Evolutionary conservation across 2,113 vertebrate species (phyloP).

Genomic region (Cariama cristata): DNA sequence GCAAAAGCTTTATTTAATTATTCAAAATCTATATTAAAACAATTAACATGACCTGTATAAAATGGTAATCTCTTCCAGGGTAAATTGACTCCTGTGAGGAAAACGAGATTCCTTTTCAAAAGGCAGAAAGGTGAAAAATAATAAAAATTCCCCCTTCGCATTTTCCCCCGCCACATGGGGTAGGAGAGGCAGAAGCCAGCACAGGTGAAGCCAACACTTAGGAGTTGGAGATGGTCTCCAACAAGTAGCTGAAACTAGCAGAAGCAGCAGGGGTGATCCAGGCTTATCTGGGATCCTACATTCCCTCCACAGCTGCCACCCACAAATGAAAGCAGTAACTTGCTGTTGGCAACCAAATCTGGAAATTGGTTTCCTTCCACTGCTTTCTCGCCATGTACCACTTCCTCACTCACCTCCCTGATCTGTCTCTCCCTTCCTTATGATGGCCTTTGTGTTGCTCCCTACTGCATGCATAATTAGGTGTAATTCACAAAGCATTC

Average conservation of each 20-base stretch:
- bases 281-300: not conserved
- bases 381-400: not conserved
- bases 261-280: not conserved
- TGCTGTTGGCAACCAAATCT: not conserved
- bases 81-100: not conserved
- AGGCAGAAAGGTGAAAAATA: not conserved
- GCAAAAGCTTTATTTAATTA: not conserved
- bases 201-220: not conserved
- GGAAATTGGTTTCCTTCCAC: not conserved
- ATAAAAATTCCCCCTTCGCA: not conserved
- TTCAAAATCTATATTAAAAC: not conserved
- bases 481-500: not conserved
- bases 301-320: not conserved
- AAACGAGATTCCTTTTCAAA: not conserved
- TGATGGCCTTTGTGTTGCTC: not conserved
- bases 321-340: not conserved
- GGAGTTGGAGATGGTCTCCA: accelerated
- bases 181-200: not conserved
- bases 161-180: not conserved
- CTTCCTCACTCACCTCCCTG: not conserved
- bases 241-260: not conserved
- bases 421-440: not conserved
- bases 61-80: not conserved
- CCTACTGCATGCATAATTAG: not conserved
- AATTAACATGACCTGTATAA: not conserved